Percentiles rank a stretch among this genome's conserved stretches.
These are phyloP conservation scores for Marmota flaviventris DNA, from an alignment of 2,113 vertebrate species.

Conservation along the genomic window DNA sequence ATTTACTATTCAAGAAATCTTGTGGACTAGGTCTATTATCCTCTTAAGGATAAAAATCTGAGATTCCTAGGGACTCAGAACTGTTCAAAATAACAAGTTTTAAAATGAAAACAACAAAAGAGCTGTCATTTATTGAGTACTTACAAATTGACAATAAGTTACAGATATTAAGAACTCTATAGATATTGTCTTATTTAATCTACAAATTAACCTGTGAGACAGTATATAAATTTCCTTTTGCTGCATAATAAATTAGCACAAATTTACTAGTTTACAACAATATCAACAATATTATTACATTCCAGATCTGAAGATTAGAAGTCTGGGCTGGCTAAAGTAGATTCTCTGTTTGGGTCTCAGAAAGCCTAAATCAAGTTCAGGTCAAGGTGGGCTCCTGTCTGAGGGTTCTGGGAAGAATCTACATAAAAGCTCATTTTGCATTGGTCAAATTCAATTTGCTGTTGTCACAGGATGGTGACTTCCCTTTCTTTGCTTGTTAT, in stretches of 20 bases:
- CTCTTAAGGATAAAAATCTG: neutral
- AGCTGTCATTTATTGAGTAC: neutral
- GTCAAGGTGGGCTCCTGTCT: rapidly evolving
- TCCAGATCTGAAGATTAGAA: neutral
- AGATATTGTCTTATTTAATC: neutral
- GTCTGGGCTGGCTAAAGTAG: neutral
- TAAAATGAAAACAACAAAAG: neutral
- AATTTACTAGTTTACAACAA: neutral
- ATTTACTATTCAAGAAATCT: neutral
- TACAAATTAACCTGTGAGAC: neutral
- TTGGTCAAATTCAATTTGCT: neutral
- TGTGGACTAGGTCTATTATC: neutral
- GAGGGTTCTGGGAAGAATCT: neutral
- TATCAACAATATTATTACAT: neutral
- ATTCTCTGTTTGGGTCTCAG: neutral
- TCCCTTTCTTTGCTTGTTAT: neutral
- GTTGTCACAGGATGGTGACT: neutral
- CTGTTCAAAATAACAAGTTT: neutral
- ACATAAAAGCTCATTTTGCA: neutral
- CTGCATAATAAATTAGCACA: neutral
- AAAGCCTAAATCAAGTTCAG: neutral
- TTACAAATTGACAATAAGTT: neutral
- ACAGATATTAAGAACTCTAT: neutral
- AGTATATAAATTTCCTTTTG: neutral
- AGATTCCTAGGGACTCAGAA: neutral